Conservation (phyloP, 1,140 invertebrate species). For the Pinna nobilis region DNA sequence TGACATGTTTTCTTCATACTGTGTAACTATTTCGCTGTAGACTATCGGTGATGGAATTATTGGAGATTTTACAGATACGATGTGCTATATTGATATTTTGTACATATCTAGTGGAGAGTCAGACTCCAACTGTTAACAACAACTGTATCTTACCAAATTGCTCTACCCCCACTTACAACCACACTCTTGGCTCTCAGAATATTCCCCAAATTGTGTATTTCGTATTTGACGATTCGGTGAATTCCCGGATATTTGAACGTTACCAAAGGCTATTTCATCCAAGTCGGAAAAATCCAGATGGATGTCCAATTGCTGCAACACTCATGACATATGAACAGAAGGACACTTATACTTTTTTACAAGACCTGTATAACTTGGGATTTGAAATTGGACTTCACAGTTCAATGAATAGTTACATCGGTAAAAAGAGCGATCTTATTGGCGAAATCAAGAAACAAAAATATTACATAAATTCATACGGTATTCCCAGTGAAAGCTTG, state of each 20-base stretch:
- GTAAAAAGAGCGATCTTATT: constrained; percentile 15
- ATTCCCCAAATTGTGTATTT: constrained; percentile 66
- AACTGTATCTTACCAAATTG: constrained; percentile 94
- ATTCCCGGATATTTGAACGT: constrained; percentile 52
- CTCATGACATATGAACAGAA: constrained; percentile 87
- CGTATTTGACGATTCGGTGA: constrained; percentile 65
- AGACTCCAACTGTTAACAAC: too few species aligned
- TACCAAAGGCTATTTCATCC: constrained; percentile 66
- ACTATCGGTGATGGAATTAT: too few species aligned
- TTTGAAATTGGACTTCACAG: constrained; percentile 91
- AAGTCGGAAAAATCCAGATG: constrained; percentile 84
- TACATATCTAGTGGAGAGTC: too few species aligned
- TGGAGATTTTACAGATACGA: too few species aligned
- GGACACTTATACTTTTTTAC: constrained; percentile 88
- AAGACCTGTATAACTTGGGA: constrained; percentile 86
- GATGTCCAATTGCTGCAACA: constrained; percentile 85
- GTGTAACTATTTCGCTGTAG: too few species aligned
- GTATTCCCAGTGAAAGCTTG: constrained; percentile 19
- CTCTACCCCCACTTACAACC: constrained; percentile 85
- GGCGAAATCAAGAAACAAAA: constrained; percentile 35
- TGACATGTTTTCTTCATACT: too few species aligned
- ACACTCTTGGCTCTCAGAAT: constrained; percentile 42
- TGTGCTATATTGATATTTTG: too few species aligned
- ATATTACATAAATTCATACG: constrained; percentile 28
- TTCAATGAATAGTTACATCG: constrained; percentile 76